A percentile compares a stretch with the other conserved stretches of the same genome.
phyloP scores from a whole-genome alignment of 2,113 vertebrate genomes.

The Holacanthus passer region DNA sequence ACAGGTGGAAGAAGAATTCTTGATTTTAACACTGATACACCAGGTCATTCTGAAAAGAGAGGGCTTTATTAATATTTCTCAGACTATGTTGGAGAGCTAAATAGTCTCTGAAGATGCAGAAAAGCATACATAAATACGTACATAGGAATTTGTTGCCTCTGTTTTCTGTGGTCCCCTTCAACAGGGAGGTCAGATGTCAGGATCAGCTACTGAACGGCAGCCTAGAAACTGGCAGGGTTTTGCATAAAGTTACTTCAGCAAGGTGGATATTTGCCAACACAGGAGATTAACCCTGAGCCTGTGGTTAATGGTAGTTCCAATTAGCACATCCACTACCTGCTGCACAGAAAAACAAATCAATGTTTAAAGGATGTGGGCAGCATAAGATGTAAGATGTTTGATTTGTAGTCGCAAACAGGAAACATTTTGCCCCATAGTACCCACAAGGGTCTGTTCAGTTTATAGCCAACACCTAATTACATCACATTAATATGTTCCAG shows the following conservation, averaged over 20 bases:
- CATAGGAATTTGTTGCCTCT: neutral
- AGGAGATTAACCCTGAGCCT: neutral
- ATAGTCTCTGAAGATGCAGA: neutral
- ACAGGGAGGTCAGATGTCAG: slow-evolving; percentile 7
- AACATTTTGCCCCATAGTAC: too few relatives aligned
- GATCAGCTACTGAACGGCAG: slow-evolving; percentile 5
- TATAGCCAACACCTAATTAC: neutral
- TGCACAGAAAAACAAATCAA: neutral
- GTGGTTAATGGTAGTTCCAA: neutral
- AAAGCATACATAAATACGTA: neutral
- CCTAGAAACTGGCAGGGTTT: neutral
- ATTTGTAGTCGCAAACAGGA: neutral
- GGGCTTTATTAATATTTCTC: neutral
- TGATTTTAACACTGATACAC: neutral
- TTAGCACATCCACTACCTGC: neutral
- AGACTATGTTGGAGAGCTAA: neutral
- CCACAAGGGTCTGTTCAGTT: neutral
- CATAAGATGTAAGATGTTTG: neutral
- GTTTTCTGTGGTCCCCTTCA: neutral
- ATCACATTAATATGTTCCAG: neutral
- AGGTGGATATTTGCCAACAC: neutral
- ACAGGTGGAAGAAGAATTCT: neutral
- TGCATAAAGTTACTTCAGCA: neutral
- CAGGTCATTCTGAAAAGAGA: neutral
- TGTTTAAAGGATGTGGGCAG: neutral